Conservation (phyloP, 2,888 invertebrate genomes). For the Drosophila prostipennis region DNA sequence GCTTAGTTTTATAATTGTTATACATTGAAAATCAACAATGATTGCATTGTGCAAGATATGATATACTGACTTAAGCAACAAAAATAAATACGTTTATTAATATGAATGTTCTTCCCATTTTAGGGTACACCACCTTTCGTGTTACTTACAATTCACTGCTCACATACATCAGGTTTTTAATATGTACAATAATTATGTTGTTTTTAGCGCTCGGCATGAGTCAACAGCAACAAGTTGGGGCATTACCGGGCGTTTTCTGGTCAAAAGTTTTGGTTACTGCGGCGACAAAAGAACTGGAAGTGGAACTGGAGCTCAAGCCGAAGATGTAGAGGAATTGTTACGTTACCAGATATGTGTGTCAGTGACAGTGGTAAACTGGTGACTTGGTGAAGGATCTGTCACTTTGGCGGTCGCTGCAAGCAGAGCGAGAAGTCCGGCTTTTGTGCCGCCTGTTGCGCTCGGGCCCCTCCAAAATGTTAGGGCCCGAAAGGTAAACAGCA, state of each 20-base stretch:
- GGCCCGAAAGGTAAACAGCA: slow-evolving; percentile 28
- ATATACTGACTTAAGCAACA: neutral
- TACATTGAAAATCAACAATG: too few relatives aligned
- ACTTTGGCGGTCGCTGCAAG: slow-evolving; percentile 57
- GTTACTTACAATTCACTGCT: neutral
- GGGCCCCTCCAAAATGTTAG: neutral
- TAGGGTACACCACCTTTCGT: slow-evolving; percentile 7
- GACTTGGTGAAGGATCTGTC: slow-evolving; percentile 62
- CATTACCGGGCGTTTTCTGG: slow-evolving; percentile 64
- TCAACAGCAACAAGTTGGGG: slow-evolving; percentile 58
- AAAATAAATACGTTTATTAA: neutral
- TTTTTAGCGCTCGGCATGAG: slow-evolving; percentile 64
- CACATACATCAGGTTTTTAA: slow-evolving; percentile 21
- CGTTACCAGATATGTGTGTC: slow-evolving; percentile 71
- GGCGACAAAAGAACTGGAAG: slow-evolving; percentile 52
- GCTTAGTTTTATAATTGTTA: neutral
- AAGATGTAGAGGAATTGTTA: slow-evolving; percentile 32
- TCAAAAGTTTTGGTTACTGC: slow-evolving; percentile 47
- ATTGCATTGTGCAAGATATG: too few relatives aligned
- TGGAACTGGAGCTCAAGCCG: slow-evolving; percentile 33
- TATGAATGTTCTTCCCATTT: neutral
- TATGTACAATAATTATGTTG: slow-evolving; percentile 62
- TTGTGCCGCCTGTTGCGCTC: slow-evolving; percentile 2
- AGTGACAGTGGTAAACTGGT: slow-evolving; percentile 57
- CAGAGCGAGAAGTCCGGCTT: slow-evolving; percentile 54